A percentile compares a stretch with the other conserved stretches of the same genome.
Evolutionary conservation across 1,140 invertebrate genomes (phyloP).

Genomic region (Ooceraea biroi): DNA sequence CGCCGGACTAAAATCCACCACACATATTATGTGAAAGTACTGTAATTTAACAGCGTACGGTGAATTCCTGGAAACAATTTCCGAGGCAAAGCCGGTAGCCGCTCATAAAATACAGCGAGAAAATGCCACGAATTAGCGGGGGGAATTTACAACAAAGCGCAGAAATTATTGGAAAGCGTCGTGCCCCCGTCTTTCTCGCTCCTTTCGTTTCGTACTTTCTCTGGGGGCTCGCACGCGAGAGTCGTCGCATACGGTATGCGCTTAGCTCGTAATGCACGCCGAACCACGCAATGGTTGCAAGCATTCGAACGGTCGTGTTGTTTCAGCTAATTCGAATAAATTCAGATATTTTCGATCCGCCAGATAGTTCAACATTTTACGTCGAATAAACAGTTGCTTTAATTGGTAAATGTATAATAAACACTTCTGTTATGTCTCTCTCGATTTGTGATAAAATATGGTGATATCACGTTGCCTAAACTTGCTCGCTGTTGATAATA

Average conservation of each 20-base stretch:
- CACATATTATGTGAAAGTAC: constrained; percentile 61
- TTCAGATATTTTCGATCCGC: background rate
- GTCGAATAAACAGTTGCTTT: background rate
- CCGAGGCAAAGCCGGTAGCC: constrained; percentile 52
- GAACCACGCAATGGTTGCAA: background rate
- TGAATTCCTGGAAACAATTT: constrained; percentile 66
- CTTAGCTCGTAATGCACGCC: background rate
- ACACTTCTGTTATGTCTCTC: background rate
- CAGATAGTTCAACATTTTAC: background rate
- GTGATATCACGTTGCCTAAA: background rate
- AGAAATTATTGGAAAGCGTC: constrained; percentile 64
- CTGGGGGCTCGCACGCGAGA: background rate
- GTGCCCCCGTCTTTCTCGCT: constrained; percentile 44
- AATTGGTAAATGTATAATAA: too few relatives aligned
- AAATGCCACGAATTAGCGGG: constrained; percentile 58
- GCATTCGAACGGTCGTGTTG: constrained; percentile 16
- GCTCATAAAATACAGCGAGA: constrained; percentile 63
- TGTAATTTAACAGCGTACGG: constrained; percentile 63
- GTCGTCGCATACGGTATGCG: background rate
- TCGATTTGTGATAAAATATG: background rate
- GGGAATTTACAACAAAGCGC: constrained; percentile 58
- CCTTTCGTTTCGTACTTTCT: constrained; percentile 52
- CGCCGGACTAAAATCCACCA: constrained; percentile 43
- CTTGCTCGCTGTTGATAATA: background rate
- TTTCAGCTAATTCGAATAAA: constrained; percentile 14